Conservation (phyloP, 2,113 vertebrate genomes). For the Lepus americanus region DNA sequence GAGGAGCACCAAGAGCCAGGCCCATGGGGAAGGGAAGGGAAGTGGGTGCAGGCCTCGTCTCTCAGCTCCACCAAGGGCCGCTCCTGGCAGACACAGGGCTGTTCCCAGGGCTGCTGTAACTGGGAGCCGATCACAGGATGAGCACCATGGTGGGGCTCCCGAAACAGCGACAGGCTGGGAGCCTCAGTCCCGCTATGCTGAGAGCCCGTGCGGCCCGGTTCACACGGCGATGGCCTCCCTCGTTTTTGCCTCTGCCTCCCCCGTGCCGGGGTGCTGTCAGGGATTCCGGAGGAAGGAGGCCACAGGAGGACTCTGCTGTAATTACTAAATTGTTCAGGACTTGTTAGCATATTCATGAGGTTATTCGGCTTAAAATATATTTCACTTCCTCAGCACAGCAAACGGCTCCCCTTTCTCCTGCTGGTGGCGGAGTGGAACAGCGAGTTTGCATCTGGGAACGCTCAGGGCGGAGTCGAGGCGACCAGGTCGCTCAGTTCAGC, state of each 20-base stretch:
- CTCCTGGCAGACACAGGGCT: rapidly evolving
- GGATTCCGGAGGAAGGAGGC: not conserved
- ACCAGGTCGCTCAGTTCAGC: not conserved
- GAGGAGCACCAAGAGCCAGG: rapidly evolving
- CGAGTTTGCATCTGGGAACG: not conserved
- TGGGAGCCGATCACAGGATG: not conserved
- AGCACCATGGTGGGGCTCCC: rapidly evolving
- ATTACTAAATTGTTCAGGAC: constrained; percentile 51
- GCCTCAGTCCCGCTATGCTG: rapidly evolving
- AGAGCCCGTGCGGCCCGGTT: not conserved
- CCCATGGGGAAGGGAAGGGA: not conserved
- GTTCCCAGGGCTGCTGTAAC: not conserved
- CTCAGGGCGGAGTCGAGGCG: not conserved
- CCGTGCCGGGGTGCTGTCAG: not conserved
- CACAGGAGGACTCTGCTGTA: not conserved
- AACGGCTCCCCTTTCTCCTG: not conserved
- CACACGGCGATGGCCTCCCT: not conserved
- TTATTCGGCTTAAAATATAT: constrained; percentile 55
- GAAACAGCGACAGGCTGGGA: not conserved
- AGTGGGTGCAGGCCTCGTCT: too few relatives aligned
- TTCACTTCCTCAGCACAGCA: constrained; percentile 60
- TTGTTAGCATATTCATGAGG: constrained; percentile 62
- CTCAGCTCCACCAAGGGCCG: rapidly evolving
- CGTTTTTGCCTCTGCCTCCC: not conserved
- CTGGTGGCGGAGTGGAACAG: constrained; percentile 60